Evolutionary conservation across 2,888 invertebrate genomes (phyloP).

Genomic region (Odontothrips loti): DNA sequence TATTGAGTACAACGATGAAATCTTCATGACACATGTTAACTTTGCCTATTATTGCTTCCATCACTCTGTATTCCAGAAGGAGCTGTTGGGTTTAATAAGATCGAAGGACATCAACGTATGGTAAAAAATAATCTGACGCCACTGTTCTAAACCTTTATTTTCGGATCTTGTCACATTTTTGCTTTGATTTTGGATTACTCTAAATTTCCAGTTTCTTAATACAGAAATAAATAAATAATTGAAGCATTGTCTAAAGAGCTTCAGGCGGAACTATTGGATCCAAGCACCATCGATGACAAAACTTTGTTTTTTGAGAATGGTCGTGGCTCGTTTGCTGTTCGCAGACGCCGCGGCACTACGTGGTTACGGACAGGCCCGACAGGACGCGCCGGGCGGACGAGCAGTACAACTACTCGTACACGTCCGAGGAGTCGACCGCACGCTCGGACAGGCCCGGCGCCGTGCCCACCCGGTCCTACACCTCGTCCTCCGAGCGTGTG

Average conservation of each 20-base stretch:
- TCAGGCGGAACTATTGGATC: too few relatives aligned
- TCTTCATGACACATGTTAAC: too few relatives aligned
- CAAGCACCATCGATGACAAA: too few relatives aligned
- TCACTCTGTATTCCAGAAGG: slow-evolving; percentile 15
- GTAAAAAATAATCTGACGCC: too few relatives aligned
- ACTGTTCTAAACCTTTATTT: too few relatives aligned
- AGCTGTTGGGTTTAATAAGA: neutral
- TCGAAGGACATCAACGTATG: too few relatives aligned
- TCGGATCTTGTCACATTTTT: too few relatives aligned
- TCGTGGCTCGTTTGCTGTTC: slow-evolving; percentile 34
- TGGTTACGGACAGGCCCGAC: slow-evolving; percentile 72
- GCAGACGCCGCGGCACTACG: slow-evolving; percentile 83
- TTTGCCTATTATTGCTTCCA: neutral
- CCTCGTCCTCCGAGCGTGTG: slow-evolving; percentile 64
- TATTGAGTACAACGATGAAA: neutral
- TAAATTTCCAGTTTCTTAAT: too few relatives aligned
- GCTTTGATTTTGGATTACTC: too few relatives aligned
- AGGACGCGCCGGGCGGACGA: slow-evolving; percentile 66
- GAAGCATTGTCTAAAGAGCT: too few relatives aligned
- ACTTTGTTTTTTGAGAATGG: too few relatives aligned
- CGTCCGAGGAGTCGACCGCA: slow-evolving; percentile 56
- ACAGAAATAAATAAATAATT: too few relatives aligned
- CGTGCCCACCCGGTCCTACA: slow-evolving; percentile 61
- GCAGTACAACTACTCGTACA: slow-evolving; percentile 82
- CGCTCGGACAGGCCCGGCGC: slow-evolving; percentile 51